Evolutionary conservation across 1,140 invertebrate species (phyloP).

Genomic region (Musca vetustissima): DNA sequence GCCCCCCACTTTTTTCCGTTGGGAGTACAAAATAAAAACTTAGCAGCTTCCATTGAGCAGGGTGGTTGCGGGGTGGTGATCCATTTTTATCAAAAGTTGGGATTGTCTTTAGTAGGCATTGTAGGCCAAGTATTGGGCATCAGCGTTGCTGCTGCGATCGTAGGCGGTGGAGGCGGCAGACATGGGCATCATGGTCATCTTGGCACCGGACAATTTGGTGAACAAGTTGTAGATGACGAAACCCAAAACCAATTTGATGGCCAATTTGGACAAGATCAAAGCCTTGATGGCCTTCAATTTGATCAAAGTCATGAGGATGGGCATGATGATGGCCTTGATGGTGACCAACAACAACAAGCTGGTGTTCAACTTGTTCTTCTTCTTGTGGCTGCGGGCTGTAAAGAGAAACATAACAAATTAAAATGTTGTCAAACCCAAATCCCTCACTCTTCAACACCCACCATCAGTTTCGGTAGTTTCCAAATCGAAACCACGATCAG

Average conservation of each 20-base stretch:
- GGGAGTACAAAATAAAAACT: no score
- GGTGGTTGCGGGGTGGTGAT: constrained; percentile 59
- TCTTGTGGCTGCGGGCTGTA: constrained; percentile 53
- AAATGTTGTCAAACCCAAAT: no score
- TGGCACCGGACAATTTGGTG: constrained; percentile 70
- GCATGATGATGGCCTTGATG: constrained; percentile 77
- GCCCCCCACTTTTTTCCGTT: no score
- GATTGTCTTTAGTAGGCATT: constrained; percentile 67
- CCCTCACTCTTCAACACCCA: constrained; percentile 32
- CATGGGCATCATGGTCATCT: constrained; percentile 69
- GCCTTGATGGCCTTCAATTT: constrained; percentile 81
- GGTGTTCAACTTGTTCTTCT: constrained; percentile 80
- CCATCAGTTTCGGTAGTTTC: constrained; percentile 60
- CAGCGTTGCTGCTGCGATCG: constrained; percentile 68
- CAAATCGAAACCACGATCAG: constrained; percentile 67
- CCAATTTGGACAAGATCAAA: constrained; percentile 78
- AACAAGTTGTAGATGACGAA: constrained; percentile 76
- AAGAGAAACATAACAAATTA: neutral
- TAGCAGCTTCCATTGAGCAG: constrained; percentile 44
- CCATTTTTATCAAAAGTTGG: no score
- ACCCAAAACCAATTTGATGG: constrained; percentile 74
- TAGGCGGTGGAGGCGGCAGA: constrained; percentile 65
- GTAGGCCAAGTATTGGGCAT: constrained; percentile 73
- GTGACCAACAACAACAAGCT: constrained; percentile 76
- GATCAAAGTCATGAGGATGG: constrained; percentile 75